A percentile compares a stretch with the other conserved stretches of the same genome.
phyloP scores from a whole-genome alignment of 2,888 invertebrate genomes.

The Aphodius granarius region DNA sequence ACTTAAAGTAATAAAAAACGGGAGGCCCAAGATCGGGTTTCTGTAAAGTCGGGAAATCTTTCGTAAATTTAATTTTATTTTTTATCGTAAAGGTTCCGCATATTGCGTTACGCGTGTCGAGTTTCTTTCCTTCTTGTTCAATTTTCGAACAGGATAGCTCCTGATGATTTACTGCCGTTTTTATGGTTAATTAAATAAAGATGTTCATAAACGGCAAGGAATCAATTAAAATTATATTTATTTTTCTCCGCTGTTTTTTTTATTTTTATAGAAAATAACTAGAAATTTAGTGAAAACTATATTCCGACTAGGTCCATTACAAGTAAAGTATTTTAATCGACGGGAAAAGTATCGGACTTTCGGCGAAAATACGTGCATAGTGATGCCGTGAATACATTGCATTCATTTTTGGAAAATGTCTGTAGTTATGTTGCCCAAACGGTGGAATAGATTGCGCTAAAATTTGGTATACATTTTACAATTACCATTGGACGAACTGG shows the following conservation, averaged over 20 bases:
- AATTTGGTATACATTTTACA: no score
- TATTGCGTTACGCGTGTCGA: neutral
- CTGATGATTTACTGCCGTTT: neutral
- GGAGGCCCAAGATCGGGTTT: neutral
- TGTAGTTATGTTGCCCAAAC: no score
- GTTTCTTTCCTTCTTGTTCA: neutral
- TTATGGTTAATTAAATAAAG: neutral
- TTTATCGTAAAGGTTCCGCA: neutral
- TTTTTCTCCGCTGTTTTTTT: neutral
- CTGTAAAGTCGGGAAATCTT: neutral
- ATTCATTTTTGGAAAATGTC: no score
- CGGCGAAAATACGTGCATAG: no score
- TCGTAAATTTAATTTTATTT: neutral
- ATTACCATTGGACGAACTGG: no score
- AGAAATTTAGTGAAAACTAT: no score
- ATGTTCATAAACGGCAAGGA: neutral
- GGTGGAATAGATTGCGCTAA: no score
- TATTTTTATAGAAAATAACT: neutral
- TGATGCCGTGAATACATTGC: no score
- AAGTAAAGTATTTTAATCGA: no score
- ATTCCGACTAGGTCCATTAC: no score
- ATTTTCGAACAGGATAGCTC: neutral
- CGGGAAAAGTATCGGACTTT: no score
- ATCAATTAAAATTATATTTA: neutral
- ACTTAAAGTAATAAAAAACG: neutral